Evolutionary conservation across 2,797 vertebrate genomes (phyloP).

Genomic region (Podargus strigoides): DNA sequence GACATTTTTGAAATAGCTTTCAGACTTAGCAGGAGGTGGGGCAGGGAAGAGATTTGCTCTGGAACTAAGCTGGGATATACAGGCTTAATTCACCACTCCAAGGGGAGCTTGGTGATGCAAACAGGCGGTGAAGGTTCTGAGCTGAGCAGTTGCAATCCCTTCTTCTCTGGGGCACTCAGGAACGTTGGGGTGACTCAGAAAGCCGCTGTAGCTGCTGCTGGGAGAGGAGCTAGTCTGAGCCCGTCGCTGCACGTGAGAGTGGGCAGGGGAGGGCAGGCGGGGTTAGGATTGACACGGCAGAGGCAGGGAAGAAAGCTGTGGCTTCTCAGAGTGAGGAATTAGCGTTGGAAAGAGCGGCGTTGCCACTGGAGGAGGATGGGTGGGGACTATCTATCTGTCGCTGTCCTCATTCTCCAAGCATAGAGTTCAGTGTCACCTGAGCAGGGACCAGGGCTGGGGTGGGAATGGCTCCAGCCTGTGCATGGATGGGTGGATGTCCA

Average conservation of each 20-base stretch:
- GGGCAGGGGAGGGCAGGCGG: slow-evolving; percentile 11
- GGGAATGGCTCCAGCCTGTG: background rate
- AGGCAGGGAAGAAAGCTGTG: background rate
- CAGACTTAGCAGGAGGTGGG: background rate
- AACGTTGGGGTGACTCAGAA: background rate
- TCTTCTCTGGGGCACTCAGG: background rate
- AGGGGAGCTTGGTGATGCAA: background rate
- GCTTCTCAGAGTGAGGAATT: background rate
- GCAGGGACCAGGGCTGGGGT: background rate
- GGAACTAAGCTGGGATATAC: background rate
- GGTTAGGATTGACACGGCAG: background rate
- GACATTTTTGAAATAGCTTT: background rate
- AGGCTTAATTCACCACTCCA: background rate
- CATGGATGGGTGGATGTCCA: fast-evolving
- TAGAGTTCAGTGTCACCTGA: too few species aligned
- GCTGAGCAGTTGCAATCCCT: background rate
- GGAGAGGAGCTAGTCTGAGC: slow-evolving; percentile 31
- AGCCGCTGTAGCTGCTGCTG: background rate
- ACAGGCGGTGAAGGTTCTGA: background rate
- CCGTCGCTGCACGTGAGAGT: slow-evolving; percentile 17
- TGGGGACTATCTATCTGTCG: background rate
- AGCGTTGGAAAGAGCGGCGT: background rate
- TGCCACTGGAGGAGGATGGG: background rate
- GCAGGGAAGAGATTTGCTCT: background rate
- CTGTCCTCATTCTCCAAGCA: background rate